Evolutionary conservation across 2,888 invertebrate genomes (phyloP), one percentile per base, ranked within the genome.

Genomic region (Drosophila yooni): DNA sequence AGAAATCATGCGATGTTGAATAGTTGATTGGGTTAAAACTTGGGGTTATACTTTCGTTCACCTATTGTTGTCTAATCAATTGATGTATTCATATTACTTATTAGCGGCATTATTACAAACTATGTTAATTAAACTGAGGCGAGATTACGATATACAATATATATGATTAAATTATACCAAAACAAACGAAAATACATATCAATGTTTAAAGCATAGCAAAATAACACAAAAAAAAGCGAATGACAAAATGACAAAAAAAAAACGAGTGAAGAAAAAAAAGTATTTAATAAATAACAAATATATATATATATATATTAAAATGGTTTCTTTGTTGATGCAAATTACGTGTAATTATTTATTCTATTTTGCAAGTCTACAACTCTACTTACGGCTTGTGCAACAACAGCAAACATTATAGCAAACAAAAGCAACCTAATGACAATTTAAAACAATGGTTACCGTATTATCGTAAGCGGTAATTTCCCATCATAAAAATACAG

Each of bases 291-390:
- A 88, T 77, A 79, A 79, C 78, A 86, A 79, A 93, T 94, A 86
- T 71, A 94, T 66, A 63, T 63, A 76, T 68, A 77, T 65, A 74
- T 79, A 72, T 82, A 89, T 88, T 84, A 83, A 88, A 90, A 89
- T 88, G 93, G 92, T 93, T 93, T 93, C 92, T 88, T 88, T 91
- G 91, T 91, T 91, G 81, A 89, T 81, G 83, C 88, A 86, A 88
- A 81, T 73, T 50, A 59, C 70, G 78, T 69, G 54, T 81, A 61
- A 61, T 87, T 89, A 70, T 84, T 82, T 85, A 74, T 82, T 76
- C 68, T 65, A 76, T 70, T 77, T 80, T 72, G 43, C 65, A 67
- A 79, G 25, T 10, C 0, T 10, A 1, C 5, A 11, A 40, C 52
- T 60, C 52, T 54, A 59, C 29, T 52, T 21, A 36, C 36, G 38